These are phyloP conservation scores for Phortica magna DNA, from an alignment of 2,888 invertebrate genomes.

Conservation along the genomic window DNA sequence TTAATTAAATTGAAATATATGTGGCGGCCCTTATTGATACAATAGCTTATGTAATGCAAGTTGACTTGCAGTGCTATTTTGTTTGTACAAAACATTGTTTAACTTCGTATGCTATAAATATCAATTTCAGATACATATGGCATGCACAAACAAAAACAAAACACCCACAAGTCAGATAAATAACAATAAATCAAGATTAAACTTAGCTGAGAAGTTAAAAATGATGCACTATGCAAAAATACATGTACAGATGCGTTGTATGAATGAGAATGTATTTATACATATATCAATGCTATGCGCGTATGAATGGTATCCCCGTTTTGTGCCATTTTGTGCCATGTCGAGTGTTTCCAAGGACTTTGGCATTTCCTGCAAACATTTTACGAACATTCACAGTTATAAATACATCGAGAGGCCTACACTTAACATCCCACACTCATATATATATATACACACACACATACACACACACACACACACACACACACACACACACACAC, in stretches of 20 bases:
- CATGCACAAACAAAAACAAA: no score
- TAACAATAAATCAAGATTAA: no score
- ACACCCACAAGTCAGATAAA: no score
- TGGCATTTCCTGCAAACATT: conserved; percentile 53
- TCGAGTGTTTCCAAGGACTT: conserved; percentile 47
- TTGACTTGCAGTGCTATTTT: no score
- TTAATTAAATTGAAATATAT: neutral
- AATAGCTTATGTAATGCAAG: neutral
- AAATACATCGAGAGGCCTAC: conserved; percentile 13
- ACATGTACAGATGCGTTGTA: neutral
- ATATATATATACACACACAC: conserved; percentile 29
- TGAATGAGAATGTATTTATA: conserved; percentile 1
- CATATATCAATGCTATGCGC: neutral
- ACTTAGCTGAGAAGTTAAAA: conserved; percentile 30
- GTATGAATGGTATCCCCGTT: neutral
- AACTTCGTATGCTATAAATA: no score
- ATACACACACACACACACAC: conserved; percentile 1
- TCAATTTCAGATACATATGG: no score
- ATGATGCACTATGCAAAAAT: conserved; percentile 1
- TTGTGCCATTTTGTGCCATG: conserved; percentile 45
- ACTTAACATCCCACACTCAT: conserved; percentile 34
- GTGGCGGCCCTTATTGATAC: conserved; percentile 1
- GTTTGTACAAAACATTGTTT: no score
- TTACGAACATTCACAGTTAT: conserved; percentile 3
- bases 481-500: neutral